Evolutionary conservation across 1,140 invertebrate species (phyloP), one percentile per base, ranked within the genome.

Genomic region (Listronotus oregonensis): DNA sequence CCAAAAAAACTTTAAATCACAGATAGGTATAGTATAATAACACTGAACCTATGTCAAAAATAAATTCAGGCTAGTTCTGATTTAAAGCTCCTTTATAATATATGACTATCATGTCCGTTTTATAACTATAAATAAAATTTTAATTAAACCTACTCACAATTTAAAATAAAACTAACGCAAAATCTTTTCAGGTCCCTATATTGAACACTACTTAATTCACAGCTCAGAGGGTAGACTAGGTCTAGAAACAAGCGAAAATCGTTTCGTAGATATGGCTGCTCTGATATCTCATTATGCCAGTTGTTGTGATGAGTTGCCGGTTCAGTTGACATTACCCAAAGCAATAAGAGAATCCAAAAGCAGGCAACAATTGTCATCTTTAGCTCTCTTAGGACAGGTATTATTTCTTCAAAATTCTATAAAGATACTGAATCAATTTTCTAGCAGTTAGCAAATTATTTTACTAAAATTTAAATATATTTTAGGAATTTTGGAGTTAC

Each of bases 181-280:
- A 5, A 6, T 51, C 9, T 52, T 52, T 34, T 44, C n/a, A 66
- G 92, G 92, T 6, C 91, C 93, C 6, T 93, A 95, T 78, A 94
- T 97, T 67, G 95, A 97, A 75, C 95, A 98, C 80, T 98, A 97
- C 82, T 85, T 98, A 61, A 95, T 98, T 49, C 94, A 97, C 78
- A 89, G 90, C 11, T 86, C 87, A 55, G 86, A 87, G 51, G 87
- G 90, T 54, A 87, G 90, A 66, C 85, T 96, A 63, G 91, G 92
- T 47, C 84, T 98, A 64, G 95, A 98, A 81, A 95, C 94, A 57
- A 97, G 94, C 12, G 90, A 93, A 71, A 94, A 96, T 81, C 88
- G 90, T 68, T 98, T 97, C 78, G 89, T 90, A 75, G 92, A 92
- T 70, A 94, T 97, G 75, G 94, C 95, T 18, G 87, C 90, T 51